Percentiles rank a stretch among this genome's conserved stretches.
Evolutionary conservation across 2,888 invertebrate species (phyloP).

Genomic region (Ormia ochracea): DNA sequence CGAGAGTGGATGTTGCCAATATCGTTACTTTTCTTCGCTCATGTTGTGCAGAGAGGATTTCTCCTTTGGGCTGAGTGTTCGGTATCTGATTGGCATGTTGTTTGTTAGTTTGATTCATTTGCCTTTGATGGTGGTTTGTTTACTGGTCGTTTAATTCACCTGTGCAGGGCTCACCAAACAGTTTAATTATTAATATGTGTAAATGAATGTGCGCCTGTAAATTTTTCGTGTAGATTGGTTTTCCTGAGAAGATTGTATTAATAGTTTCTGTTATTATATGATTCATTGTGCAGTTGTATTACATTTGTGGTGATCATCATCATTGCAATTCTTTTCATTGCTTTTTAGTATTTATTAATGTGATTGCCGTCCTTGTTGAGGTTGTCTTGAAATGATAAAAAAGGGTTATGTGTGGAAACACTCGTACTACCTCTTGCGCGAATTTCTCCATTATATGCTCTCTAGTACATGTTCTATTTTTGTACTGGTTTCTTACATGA

Average conservation of each 20-base stretch:
- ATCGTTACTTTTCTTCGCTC: conserved; percentile 25
- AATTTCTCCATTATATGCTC: too few species aligned
- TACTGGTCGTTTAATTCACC: conserved; percentile 21
- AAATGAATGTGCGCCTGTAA: not conserved
- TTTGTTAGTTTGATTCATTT: conserved; percentile 28
- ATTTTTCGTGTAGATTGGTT: conserved; percentile 13
- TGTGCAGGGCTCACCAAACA: not conserved
- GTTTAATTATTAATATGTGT: not conserved
- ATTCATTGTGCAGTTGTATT: conserved; percentile 40
- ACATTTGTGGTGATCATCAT: conserved; percentile 20
- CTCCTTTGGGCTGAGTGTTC: not conserved
- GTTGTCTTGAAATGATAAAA: conserved; percentile 8
- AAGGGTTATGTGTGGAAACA: conserved; percentile 10
- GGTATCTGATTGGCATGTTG: conserved; percentile 13
- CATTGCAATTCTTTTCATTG: not conserved
- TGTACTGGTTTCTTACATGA: not conserved
- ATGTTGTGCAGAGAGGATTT: conserved; percentile 18
- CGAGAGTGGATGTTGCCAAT: not conserved
- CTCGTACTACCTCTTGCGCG: not conserved
- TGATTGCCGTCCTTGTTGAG: too few species aligned
- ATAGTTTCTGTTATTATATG: conserved; percentile 56
- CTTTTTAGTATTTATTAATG: not conserved
- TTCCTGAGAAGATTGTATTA: conserved; percentile 37
- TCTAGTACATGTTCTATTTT: too few species aligned
- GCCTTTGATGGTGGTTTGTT: conserved; percentile 17